phyloP scores from a whole-genome alignment of 2,113 vertebrate genomes.

The Telmatochromis sp. region DNA sequence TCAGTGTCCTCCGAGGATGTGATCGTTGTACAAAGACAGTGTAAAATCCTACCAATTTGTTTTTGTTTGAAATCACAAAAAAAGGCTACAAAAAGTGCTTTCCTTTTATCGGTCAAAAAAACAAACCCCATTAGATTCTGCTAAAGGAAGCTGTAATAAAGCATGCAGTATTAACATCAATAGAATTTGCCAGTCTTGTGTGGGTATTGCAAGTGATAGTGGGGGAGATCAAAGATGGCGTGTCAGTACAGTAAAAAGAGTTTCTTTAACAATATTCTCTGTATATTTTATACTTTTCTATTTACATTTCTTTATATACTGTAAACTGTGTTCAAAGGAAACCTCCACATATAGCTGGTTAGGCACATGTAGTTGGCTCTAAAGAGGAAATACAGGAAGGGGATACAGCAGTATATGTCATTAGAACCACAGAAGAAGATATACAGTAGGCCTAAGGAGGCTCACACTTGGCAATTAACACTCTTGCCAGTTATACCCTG shows the following conservation, averaged over 20 bases:
- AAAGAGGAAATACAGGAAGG: slow-evolving; percentile 40
- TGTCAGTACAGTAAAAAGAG: slow-evolving; percentile 52
- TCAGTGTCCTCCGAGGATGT: slow-evolving; percentile 10
- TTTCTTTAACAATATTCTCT: slow-evolving; percentile 43
- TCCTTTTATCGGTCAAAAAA: slow-evolving; percentile 19
- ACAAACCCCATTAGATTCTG: neutral
- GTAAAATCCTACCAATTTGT: slow-evolving; percentile 21
- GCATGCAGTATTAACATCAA: slow-evolving; percentile 65
- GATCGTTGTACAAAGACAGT: slow-evolving; percentile 33
- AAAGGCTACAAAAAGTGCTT: slow-evolving; percentile 48
- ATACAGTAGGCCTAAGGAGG: slow-evolving; percentile 46
- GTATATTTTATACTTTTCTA: slow-evolving; percentile 51
- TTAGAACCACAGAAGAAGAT: slow-evolving; percentile 51
- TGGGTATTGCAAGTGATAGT: slow-evolving; percentile 47
- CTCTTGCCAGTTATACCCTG: slow-evolving; percentile 63
- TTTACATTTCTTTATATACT: slow-evolving; percentile 56
- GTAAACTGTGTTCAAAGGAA: slow-evolving; percentile 67
- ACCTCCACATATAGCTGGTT: slow-evolving; percentile 72
- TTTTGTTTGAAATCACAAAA: slow-evolving; percentile 12
- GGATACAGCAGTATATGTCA: slow-evolving; percentile 48
- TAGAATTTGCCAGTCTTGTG: slow-evolving; percentile 29
- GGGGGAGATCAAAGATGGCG: slow-evolving; percentile 12
- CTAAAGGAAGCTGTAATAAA: slow-evolving; percentile 36
- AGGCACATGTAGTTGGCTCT: slow-evolving; percentile 74
- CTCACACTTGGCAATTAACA: slow-evolving; percentile 53